phyloP scores from a whole-genome alignment of 2,888 invertebrate genomes.

The Apamea sordens region DNA sequence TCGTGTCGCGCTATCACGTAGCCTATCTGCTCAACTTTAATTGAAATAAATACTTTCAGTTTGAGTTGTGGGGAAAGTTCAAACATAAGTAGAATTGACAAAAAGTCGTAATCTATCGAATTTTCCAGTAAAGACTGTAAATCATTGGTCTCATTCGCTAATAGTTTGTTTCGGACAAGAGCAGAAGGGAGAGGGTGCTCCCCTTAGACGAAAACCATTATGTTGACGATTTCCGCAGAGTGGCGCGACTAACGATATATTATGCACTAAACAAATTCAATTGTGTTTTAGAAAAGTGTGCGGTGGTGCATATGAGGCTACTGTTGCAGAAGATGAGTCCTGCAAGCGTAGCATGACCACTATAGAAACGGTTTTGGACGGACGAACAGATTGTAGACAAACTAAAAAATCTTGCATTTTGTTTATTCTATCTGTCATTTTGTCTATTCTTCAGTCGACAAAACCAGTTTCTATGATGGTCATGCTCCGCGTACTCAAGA shows the following conservation, averaged over 20 bases:
- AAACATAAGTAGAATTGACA: neutral
- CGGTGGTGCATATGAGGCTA: neutral
- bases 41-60: neutral
- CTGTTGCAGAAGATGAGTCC: neutral
- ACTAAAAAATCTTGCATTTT: no score
- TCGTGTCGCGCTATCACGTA: no score
- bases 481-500: neutral
- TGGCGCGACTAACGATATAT: conserved; percentile 31
- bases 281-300: conserved; percentile 32
- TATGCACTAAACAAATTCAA: conserved; percentile 41
- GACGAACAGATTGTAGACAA: no score
- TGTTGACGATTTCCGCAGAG: conserved; percentile 38
- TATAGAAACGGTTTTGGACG: no score
- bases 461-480: no score
- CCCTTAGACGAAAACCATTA: conserved; percentile 46
- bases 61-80: neutral
- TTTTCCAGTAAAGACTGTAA: conserved; percentile 36
- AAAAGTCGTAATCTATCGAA: conserved; percentile 31
- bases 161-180: conserved; percentile 53
- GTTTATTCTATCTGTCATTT: no score
- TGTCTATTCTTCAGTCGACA: no score
- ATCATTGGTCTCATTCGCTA: conserved; percentile 47
- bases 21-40: no score
- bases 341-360: no score
- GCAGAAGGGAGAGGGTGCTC: conserved; percentile 46